phyloP scores from a whole-genome alignment of 1,140 invertebrate genomes.

The Ips typographus region DNA sequence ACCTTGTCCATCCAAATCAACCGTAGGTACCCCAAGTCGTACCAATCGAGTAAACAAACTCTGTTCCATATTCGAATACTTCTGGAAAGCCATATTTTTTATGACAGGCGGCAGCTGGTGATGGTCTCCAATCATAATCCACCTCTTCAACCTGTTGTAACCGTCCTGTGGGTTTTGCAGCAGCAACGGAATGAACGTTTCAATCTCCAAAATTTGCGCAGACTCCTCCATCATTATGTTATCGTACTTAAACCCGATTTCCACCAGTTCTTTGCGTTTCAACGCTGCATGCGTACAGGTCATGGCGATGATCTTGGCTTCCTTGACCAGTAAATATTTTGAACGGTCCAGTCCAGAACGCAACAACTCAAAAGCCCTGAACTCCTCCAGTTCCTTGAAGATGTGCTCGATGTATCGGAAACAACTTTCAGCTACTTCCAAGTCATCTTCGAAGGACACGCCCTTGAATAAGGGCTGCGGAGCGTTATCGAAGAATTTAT shows the following conservation, averaged over 20 bases:
- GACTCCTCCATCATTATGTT: slow-evolving; percentile 99
- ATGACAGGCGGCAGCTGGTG: slow-evolving; percentile 99
- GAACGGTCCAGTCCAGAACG: slow-evolving; percentile 93
- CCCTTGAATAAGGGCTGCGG: slow-evolving; percentile 90
- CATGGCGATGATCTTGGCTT: slow-evolving; percentile 99
- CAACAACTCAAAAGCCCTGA: slow-evolving; percentile 95
- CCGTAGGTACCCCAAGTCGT: slow-evolving; percentile 91
- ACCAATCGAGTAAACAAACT: slow-evolving; percentile 97
- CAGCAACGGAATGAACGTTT: slow-evolving; percentile 97
- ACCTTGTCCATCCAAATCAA: slow-evolving; percentile 97
- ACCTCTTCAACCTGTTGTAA: slow-evolving; percentile 92
- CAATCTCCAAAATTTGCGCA: slow-evolving; percentile 98
- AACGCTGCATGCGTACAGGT: slow-evolving; percentile 99
- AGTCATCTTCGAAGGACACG: slow-evolving; percentile 78
- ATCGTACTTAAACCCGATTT: slow-evolving; percentile 95
- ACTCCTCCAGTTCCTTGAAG: slow-evolving; percentile 97
- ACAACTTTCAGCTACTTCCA: slow-evolving; percentile 90
- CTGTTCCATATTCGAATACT: slow-evolving; percentile 99
- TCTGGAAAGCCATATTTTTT: slow-evolving; percentile 99
- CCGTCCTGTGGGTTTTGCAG: slow-evolving; percentile 98
- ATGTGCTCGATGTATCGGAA: slow-evolving; percentile 95
- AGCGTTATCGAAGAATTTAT: slow-evolving; percentile 88
- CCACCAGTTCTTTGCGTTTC: slow-evolving; percentile 93
- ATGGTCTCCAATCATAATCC: slow-evolving; percentile 99
- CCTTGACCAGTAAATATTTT: slow-evolving; percentile 95